Evolutionary conservation across 2,797 vertebrate species (phyloP).

Genomic region (Anguilla pacifica): DNA sequence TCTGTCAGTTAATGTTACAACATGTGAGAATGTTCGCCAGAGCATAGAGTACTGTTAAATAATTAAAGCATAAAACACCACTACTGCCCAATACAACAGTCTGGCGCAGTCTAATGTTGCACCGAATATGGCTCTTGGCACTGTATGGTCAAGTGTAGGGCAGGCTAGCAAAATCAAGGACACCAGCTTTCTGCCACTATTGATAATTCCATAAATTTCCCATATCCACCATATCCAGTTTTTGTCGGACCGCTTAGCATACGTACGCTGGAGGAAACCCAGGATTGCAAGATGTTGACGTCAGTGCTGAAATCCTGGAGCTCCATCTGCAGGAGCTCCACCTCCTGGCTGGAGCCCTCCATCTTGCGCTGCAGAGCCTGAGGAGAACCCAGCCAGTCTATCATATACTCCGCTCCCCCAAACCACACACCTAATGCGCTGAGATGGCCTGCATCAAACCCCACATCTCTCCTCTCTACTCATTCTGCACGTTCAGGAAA

Average conservation of each 20-base stretch:
- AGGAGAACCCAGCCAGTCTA: neutral
- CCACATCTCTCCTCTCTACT: neutral
- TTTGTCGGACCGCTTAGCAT: neutral
- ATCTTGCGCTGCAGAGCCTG: neutral
- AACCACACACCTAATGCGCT: neutral
- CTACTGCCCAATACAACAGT: neutral
- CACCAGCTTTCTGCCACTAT: no score
- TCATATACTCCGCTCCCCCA: neutral
- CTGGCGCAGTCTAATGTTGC: neutral
- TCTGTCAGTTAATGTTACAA: neutral
- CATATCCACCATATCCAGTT: neutral
- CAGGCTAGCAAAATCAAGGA: no score
- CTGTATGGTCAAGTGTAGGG: neutral
- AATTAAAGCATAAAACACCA: neutral
- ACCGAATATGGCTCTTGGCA: neutral
- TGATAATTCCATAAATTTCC: neutral
- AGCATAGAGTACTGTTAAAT: no score
- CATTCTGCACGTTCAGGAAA: neutral
- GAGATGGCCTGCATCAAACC: neutral
- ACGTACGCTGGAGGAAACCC: neutral
- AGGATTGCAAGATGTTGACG: neutral
- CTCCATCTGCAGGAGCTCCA: neutral
- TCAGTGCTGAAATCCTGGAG: conserved; percentile 2
- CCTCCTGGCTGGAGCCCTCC: neutral
- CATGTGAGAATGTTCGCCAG: neutral